Evolutionary conservation across 2,797 vertebrate species (phyloP), one percentile per base, ranked within the genome.

Genomic region (Naso thynnoides): DNA sequence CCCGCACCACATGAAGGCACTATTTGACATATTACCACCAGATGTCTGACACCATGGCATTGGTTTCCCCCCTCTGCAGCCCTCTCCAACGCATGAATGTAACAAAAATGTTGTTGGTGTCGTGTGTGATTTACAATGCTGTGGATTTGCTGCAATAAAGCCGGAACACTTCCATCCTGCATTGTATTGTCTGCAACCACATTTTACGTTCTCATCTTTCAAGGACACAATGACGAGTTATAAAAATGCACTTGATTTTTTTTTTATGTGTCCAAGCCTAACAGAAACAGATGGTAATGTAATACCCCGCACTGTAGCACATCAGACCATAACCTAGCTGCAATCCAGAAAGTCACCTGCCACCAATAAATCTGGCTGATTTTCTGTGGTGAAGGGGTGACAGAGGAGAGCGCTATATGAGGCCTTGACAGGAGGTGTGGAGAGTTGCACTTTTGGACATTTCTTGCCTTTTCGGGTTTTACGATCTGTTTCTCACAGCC

Each of bases 391-490:
- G 86, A 79, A 58, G 76, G 71, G 70, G 62, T 73, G 87, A 84
- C 54, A 69, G 54, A 64, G 50, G 49, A 78, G 70, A 66, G 74
- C 76, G 66, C 67, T 55, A 56, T 65, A 2, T 26, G 73, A 73
- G 60, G 75, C 76, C 57, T 56, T 73, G 79, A 78, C 82, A 78
- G 81, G 83, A 83, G 81, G 79, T 78, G 82, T 79, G 76, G 79
- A 83, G 88, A 78, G 86, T 81, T 65, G 64, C 82, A 64, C 76
- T 90, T 86, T 74, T 84, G 86, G 92, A 77, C 69, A 49, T 89
- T 91, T 91, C 70, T 82, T 69, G 64, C 59, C 65, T 83, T 90
- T 78, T 54, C 8, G 58, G 76, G 84, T 92, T 92, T 93, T 93
- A 92, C 39, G 83, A 89, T 53, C 55, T 68, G 65, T 67, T 82